Base-by-base conservation (phyloP, 2,888 invertebrate genomes). In the Pediacus dermestoides region DNA sequence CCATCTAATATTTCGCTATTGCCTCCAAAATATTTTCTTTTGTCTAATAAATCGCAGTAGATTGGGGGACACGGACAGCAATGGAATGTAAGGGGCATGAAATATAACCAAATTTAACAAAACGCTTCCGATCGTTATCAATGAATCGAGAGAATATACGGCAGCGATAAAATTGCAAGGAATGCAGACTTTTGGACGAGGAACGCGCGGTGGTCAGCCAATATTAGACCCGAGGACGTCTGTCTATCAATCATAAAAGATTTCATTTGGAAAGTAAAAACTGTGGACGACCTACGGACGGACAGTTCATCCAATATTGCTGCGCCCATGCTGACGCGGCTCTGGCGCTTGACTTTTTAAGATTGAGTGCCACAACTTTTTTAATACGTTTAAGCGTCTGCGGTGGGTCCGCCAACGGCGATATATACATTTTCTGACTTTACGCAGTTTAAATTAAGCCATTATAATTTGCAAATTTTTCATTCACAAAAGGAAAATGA, bases 171-270 rank as follows among this genome's bases (percentile, higher is more conserved):
- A 39, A 34, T 14, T 34, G 34, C 33, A 34, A 31, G 13, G 27
- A 36, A 6, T 21, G 31, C 28, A 36, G 27, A 21, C 26, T 32
- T 25, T 4, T 25, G 25, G 28, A 13, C 3, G 28, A 28, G 13
- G 14, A 7, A 3, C n/a, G n/a, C 27, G 34, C 40, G 27, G 39
- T 40, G 51, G 49, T 48, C 46, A 47, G 32, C 35, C 49, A 37
- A 49, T 50, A 52, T 49, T 34, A 34, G 35, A 16, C 21, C 46
- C 31, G 37, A 38, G 27, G 46, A 48, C 46, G 46, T 41, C 37
- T 50, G 49, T 58, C 59, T 50, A 59, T 61, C 61, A 59, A 61
- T 61, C 61, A 60, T 56, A 55, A 54, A 53, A 53, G 47, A 52
- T 59, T 60, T 56, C 58, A 58, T 59, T 58, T 58, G 51, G 52